Evolutionary conservation across 2,113 vertebrate genomes (phyloP).

Genomic region (Gymnarchus niloticus): DNA sequence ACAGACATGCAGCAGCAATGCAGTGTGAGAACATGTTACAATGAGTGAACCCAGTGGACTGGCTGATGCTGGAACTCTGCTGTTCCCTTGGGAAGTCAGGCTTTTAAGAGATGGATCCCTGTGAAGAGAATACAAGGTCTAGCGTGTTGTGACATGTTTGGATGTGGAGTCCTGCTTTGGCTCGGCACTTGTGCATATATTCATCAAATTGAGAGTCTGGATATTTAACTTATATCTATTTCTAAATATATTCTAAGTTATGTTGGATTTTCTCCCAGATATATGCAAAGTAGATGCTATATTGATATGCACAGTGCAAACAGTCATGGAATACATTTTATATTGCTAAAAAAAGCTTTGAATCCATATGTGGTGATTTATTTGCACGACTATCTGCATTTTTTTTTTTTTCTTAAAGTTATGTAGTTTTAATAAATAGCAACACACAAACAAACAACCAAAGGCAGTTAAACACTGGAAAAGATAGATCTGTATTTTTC

Average conservation of each 20-base stretch:
- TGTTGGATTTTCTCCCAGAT: neutral
- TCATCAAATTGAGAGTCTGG: neutral
- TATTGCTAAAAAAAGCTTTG: neutral
- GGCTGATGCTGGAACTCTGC: neutral
- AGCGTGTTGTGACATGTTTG: neutral
- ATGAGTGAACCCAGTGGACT: neutral
- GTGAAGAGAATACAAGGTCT: neutral
- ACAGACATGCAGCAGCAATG: neutral
- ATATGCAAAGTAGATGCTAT: neutral
- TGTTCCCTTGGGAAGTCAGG: neutral
- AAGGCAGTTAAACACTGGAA: constrained; percentile 36
- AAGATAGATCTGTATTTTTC: constrained; percentile 51
- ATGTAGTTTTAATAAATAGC: neutral
- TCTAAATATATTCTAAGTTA: neutral
- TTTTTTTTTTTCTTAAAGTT: neutral
- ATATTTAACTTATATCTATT: neutral
- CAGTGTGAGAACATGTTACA: too few relatives aligned
- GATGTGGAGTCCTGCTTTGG: neutral
- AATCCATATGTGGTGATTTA: neutral
- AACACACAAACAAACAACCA: neutral
- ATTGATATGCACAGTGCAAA: neutral
- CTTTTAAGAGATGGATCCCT: neutral
- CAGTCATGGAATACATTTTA: neutral
- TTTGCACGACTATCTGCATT: neutral
- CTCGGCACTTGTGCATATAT: neutral